A percentile compares a stretch with the other conserved stretches of the same genome.
Evolutionary conservation across 1,140 invertebrate genomes (phyloP).

Genomic region (Nasonia giraulti): DNA sequence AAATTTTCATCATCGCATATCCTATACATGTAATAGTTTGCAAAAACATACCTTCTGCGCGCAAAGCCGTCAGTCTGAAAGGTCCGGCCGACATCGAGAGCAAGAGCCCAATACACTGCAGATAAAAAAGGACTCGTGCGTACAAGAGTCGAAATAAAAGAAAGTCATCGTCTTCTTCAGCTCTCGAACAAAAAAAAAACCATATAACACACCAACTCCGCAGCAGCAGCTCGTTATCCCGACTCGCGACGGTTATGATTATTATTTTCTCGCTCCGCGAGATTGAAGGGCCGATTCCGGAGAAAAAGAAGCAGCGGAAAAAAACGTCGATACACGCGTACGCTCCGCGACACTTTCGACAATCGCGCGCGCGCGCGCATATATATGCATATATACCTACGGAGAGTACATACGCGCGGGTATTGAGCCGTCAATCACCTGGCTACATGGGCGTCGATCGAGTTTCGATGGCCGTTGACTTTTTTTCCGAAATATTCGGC

Average conservation of each 20-base stretch:
- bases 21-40: no score
- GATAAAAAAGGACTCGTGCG: no score
- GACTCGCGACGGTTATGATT: conserved; percentile 13
- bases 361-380: neutral
- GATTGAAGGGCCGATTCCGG: conserved; percentile 6
- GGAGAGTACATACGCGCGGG: neutral
- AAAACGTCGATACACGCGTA: neutral
- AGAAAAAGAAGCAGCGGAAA: neutral
- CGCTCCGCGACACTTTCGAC: neutral
- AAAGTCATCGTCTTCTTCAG: neutral
- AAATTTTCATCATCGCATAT: no score
- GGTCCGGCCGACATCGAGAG: neutral
- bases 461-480: conserved; percentile 11
- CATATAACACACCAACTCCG: neutral
- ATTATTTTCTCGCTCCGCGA: neutral
- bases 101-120: no score
- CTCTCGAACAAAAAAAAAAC: neutral
- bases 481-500: conserved; percentile 19
- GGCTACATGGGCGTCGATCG: conserved; percentile 52
- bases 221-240: conserved; percentile 11
- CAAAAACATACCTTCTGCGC: no score
- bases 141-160: neutral
- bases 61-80: no score
- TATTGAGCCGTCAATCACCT: conserved; percentile 47
- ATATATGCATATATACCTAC: conserved; percentile 12